Evolutionary conservation across 2,113 vertebrate species (phyloP).

Genomic region (Piaya cayana): DNA sequence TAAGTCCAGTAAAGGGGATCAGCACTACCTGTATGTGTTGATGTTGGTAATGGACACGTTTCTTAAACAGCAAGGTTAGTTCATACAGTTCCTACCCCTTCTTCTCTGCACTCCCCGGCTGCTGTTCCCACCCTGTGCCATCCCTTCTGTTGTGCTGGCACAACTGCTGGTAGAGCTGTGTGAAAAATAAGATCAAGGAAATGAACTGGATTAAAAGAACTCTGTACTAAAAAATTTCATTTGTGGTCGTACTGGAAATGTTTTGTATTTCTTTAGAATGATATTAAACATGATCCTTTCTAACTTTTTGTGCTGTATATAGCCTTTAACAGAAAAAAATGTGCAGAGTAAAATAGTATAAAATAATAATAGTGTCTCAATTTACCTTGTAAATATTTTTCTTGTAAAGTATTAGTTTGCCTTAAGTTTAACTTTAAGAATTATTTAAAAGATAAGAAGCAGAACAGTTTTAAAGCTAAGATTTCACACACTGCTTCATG

Average conservation of each 20-base stretch:
- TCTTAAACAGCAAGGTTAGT: background rate
- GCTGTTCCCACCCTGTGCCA: constrained; percentile 49
- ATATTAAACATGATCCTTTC: background rate
- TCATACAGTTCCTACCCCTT: background rate
- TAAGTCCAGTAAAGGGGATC: background rate
- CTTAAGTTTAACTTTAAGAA: background rate
- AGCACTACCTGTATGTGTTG: background rate
- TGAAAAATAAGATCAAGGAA: constrained; percentile 49
- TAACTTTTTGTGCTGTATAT: background rate
- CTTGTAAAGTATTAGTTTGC: background rate
- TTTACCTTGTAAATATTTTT: background rate
- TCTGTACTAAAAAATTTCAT: background rate
- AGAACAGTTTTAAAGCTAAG: background rate
- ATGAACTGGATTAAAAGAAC: constrained; percentile 25
- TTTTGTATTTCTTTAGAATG: background rate
- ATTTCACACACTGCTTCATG: background rate
- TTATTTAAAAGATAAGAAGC: background rate
- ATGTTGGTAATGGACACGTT: background rate
- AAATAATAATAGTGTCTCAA: background rate
- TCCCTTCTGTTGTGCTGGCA: constrained; percentile 62
- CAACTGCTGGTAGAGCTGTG: constrained; percentile 37
- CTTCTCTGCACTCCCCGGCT: background rate
- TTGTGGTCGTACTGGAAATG: background rate
- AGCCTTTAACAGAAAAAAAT: constrained; percentile 7
- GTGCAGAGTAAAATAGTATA: background rate